Evolutionary conservation across 2,797 vertebrate species (phyloP).

Genomic region (Propithecus deckenii): DNA sequence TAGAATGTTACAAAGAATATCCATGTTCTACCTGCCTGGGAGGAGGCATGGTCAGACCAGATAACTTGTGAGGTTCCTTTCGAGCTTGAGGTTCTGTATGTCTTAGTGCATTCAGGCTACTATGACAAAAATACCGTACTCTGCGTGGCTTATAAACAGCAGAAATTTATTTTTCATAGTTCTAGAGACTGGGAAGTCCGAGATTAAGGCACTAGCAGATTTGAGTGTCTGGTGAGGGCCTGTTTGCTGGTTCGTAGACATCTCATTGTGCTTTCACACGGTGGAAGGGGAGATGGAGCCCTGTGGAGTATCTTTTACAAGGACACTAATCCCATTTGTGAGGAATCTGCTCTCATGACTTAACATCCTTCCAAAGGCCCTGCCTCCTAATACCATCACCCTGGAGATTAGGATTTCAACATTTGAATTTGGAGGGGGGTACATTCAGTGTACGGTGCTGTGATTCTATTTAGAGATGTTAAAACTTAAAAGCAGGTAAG

Average conservation of each 20-base stretch:
- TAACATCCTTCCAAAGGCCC: background rate
- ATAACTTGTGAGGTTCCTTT: background rate
- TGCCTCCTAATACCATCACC: background rate
- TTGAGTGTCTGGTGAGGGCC: no score
- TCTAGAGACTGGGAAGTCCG: background rate
- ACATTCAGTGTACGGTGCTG: background rate
- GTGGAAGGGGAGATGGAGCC: fast-evolving
- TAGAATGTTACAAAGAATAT: background rate
- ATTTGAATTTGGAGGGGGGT: background rate
- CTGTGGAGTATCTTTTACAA: background rate
- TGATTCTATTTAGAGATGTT: background rate
- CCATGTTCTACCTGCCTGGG: background rate
- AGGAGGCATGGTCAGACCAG: background rate
- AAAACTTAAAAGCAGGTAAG: background rate
- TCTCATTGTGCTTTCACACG: no score
- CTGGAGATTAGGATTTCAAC: background rate
- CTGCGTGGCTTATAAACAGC: background rate
- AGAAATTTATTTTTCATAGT: background rate
- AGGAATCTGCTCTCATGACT: background rate
- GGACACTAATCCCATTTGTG: background rate
- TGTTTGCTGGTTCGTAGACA: no score
- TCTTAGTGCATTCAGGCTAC: background rate
- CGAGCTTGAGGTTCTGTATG: background rate
- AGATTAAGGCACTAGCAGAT: background rate
- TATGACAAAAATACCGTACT: background rate